Conservation (phyloP, 2,888 invertebrate species). For the Leucoma salicis region DNA sequence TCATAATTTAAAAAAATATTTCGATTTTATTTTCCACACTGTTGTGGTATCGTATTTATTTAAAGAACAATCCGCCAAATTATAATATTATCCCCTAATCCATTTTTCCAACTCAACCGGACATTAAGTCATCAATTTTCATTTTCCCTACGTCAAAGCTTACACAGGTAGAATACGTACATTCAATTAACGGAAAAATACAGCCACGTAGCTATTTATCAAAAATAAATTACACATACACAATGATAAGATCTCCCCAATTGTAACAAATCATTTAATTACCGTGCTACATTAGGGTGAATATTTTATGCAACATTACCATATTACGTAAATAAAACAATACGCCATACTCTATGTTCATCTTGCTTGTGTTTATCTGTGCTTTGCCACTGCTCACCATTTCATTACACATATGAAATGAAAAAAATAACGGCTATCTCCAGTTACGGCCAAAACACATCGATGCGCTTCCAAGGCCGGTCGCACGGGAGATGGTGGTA, state of each 20-base stretch:
- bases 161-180: conserved; percentile 10
- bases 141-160: conserved; percentile 11
- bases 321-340: conserved; percentile 8
- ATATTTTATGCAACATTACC: conserved; percentile 4
- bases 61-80: no score
- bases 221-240: conserved; percentile 28
- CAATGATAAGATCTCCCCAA: conserved; percentile 33
- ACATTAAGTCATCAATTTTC: conserved; percentile 13
- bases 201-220: conserved; percentile 15
- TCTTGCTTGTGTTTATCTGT: no score
- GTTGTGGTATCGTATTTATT: no score
- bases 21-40: no score
- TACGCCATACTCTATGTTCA: no score
- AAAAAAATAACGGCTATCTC: no score
- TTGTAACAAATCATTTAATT: conserved; percentile 28
- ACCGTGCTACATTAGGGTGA: conserved; percentile 3
- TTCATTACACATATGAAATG: no score
- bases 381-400: no score
- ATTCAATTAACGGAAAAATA: conserved; percentile 30
- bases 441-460: no score
- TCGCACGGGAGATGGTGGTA: no score
- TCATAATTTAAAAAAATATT: no score
- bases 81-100: background rate
- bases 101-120: conserved; percentile 5
- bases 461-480: no score